Percentiles rank a stretch among this genome's conserved stretches.
These are phyloP conservation scores for Delphinapterus leucas DNA, from an alignment of 2,113 vertebrate species.

Conservation along the genomic window DNA sequence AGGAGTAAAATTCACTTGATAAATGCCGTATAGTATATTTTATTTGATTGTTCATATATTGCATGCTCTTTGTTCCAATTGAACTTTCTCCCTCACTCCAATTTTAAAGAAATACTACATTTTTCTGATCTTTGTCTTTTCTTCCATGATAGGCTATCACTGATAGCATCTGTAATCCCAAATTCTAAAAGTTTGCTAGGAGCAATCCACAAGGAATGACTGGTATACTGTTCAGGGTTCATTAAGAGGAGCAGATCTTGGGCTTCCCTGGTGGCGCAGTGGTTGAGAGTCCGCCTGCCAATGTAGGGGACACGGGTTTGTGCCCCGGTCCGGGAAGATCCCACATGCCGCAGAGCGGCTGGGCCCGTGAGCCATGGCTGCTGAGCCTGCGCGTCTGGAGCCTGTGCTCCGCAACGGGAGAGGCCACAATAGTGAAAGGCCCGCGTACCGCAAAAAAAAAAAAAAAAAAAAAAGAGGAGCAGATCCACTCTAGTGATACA, in stretches of 20 bases:
- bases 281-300: too few relatives aligned
- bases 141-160: neutral
- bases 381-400: too few relatives aligned
- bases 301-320: too few relatives aligned
- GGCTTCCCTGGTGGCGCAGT: too few relatives aligned
- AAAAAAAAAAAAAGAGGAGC: neutral
- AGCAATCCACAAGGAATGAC: neutral
- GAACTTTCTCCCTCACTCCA: neutral
- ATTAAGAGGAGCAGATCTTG: neutral
- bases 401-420: too few relatives aligned
- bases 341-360: too few relatives aligned
- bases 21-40: neutral
- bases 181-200: neutral
- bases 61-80: neutral
- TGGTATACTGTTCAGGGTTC: rapidly evolving
- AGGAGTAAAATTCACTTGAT: neutral
- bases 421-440: too few relatives aligned
- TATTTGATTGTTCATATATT: neutral
- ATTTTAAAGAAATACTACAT: neutral
- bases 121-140: neutral
- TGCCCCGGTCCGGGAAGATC: too few relatives aligned
- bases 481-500: neutral
- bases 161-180: neutral
- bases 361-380: too few relatives aligned
- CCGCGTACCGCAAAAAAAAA: too few relatives aligned